Evolutionary conservation across 2,113 vertebrate genomes (phyloP), one percentile per base, ranked within the genome.

Genomic region (Dromas ardeola): DNA sequence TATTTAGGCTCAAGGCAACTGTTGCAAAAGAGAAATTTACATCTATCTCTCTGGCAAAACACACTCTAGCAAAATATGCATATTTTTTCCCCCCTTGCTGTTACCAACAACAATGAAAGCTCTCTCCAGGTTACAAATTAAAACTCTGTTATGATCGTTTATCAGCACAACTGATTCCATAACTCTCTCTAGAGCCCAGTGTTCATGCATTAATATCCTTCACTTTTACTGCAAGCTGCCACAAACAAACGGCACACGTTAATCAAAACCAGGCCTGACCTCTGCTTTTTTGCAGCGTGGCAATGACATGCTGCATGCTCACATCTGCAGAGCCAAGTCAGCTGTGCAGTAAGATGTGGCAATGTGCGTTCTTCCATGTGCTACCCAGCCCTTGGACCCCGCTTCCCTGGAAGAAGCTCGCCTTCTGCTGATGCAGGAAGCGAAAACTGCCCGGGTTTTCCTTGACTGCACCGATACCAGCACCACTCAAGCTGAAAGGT

Each of bases 331-430:
- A 76, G 53, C 43, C 71, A 69, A 22, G n/a, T 38, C 52, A 92
- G 88, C 78, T 88, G 52, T n/a, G 27, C 34, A 79, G 49, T 3
- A 22, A 42, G 52, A 90, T 11, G 40, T 26, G 49, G 49, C 71
- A 94, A 45, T 1, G 21, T 0, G 1, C 0, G 0, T 19, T 73
- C 43, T 69, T 36, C 63, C 0, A 0, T 30, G 6, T 1, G 13
- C 36, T 73, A 45, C 58, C 42, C 27, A 36, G 34, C n/a, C 89
- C 45, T 27, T 0, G 1, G 25, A 38, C 22, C 12, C 10, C 1
- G n/a, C 36, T 84, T 55, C 56, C 61, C 1, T 0, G 52, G 43
- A 76, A 85, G 36, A 45, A 63, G 53, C 29, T 19, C 20, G 30
- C 19, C 71, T 83, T 49, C 53, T 58, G 27, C 62, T 77, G 40